Evolutionary conservation across 2,888 invertebrate genomes (phyloP), one percentile per base, ranked within the genome.

Genomic region (Lepidonotus clava): DNA sequence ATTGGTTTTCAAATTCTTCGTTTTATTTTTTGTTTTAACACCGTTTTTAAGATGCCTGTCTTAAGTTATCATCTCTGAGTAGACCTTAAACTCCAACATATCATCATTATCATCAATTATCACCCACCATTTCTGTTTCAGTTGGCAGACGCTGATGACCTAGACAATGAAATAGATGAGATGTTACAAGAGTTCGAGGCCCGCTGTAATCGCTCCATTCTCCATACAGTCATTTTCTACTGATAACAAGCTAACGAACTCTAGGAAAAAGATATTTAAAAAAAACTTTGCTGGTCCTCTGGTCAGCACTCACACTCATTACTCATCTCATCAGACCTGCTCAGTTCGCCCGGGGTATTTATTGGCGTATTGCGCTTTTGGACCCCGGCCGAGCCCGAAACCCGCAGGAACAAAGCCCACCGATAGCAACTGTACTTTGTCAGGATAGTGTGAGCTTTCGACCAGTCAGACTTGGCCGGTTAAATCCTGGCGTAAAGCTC

Each of bases 111-210:
- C 1, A 66, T 28, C 11, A 2, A 2, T 14, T 8, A 66, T 32
- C 14, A 28, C 2, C n/a, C 32, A 14, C 38, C 46, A 4, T 46
- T 41, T 80, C 86, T 91, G 88, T 95, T 95, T 86, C 94, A 97
- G 97, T 96, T 99, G 95, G 96, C 97, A 24, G 96, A 97, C 93
- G 97, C 97, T 92, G 97, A 97, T 87, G 99, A 99, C 94, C 95
- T 99, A 92, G 99, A 99, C 94, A 98, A 99, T 95, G 99, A 99
- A 93, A 98, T 99, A 92, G 99, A 99, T 95, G 98, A 99, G 95
- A 95, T 99, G 86, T 95, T 99, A 86, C 97, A 98, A 93, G 97
- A 98, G 90, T 98, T 98, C 95, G 99, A 99, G 95, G 96, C 96
- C 84, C 97, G 97, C 94, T 97, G 93, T 56, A 92, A 95, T 71